Evolutionary conservation across 1,140 invertebrate species (phyloP), one percentile per base, ranked within the genome.

Genomic region (Polypedilum pembai): DNA sequence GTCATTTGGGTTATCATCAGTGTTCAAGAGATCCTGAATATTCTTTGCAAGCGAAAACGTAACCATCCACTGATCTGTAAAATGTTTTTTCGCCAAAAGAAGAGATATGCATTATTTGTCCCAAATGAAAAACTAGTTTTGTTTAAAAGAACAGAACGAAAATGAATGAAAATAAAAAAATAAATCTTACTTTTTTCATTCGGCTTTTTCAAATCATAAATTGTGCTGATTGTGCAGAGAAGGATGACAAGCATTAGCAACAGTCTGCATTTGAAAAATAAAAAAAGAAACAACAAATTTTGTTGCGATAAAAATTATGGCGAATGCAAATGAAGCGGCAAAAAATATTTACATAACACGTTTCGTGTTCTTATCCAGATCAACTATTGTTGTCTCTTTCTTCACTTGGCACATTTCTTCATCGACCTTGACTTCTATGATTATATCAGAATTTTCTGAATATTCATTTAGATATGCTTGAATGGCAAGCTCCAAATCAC

Each of bases 1-100:
- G 75, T 89, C 88, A 17, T 85, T 84, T 8, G 78, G 78, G 12
- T 75, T 76, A 56, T 83, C 82, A 74, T 85, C 80, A 10, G 86
- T 77, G 63, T 84, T 86, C 15, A 88, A 80, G 4, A 90, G 80
- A 77, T 85, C 84, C 41, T 80, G 80, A 0, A 85, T 78, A 76
- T 90, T 91, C 74, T 85, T 85, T 75, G 86, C 85, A 74, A 90
- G 77, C 1, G 89, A 89, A 79, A 90, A 90, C 21, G 85, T 84
- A 7, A 84, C 78, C 0, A 87, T 73, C 21, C 86, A 78, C 74
- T 86, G 80, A 78, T 81, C 85, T 85, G 76, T 12, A 80, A 79
- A 40, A 33, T 33, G 5, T 33, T 33, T 33, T 33, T 33, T 33
- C n/a, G 24, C 24, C 24, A 33, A 33, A 33, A 33, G 24, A 33